Percentiles rank a stretch among this genome's conserved stretches.
phyloP scores from a whole-genome alignment of 2,888 invertebrate species.

The Ornithoptera alexandrae region DNA sequence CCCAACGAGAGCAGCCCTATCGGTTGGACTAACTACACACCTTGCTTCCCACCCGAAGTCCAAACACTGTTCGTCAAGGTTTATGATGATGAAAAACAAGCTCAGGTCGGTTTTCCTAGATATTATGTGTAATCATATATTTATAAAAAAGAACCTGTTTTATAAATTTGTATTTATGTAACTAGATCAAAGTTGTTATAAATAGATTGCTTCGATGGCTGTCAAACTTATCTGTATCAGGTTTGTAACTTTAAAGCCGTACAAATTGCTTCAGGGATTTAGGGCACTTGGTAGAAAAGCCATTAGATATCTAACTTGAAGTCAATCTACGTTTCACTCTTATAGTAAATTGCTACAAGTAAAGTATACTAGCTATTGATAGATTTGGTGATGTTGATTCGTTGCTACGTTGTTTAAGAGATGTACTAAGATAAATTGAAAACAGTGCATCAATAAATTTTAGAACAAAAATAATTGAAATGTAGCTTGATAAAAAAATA shows the following conservation, averaged over 20 bases:
- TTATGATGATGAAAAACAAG: conserved; percentile 70
- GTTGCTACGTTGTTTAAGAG: too few relatives aligned
- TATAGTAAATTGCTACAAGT: neutral
- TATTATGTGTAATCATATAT: too few relatives aligned
- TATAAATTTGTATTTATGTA: too few relatives aligned
- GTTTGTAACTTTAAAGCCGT: neutral
- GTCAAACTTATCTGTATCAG: too few relatives aligned
- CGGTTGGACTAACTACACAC: conserved; percentile 92
- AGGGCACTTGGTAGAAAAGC: neutral
- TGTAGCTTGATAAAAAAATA: too few relatives aligned
- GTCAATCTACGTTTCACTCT: neutral
- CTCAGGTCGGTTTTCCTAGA: conserved; percentile 41
- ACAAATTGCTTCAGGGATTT: neutral
- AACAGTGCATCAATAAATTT: too few relatives aligned
- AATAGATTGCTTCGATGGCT: too few relatives aligned
- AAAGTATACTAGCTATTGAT: neutral
- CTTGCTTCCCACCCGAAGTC: conserved; percentile 87
- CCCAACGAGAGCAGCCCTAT: conserved; percentile 52
- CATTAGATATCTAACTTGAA: neutral
- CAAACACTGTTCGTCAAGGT: conserved; percentile 83
- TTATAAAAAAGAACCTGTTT: too few relatives aligned
- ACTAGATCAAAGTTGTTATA: too few relatives aligned
- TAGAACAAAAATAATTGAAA: too few relatives aligned
- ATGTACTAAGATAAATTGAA: too few relatives aligned
- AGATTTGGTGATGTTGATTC: neutral